These are phyloP conservation scores for Phyto melanocephala DNA, from an alignment of 2,888 invertebrate genomes.

Conservation along the genomic window DNA sequence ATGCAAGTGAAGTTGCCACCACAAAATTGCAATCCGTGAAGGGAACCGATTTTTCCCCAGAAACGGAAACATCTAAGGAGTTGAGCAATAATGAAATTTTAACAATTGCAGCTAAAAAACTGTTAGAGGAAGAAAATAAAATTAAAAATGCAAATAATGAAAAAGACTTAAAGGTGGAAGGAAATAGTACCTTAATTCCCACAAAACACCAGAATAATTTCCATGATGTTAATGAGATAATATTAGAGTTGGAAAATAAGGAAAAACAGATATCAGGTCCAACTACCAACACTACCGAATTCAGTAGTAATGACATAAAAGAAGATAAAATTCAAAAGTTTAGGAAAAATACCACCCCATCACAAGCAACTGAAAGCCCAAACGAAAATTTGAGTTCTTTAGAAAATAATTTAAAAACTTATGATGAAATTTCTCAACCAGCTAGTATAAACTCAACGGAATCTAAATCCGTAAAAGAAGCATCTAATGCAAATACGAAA, in stretches of 20 bases:
- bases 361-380: not conserved
- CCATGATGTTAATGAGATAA: not conserved
- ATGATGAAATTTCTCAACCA: not conserved
- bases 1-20: conserved; percentile 7
- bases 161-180: not conserved
- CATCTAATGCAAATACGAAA: not conserved
- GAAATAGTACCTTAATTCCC: no score
- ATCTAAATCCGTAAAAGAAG: not conserved
- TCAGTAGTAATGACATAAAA: conserved; percentile 29
- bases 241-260: not conserved
- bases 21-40: conserved; percentile 6
- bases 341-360: not conserved
- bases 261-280: not conserved
- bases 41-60: not conserved
- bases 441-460: not conserved
- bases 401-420: not conserved
- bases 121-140: not conserved
- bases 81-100: conserved; percentile 42
- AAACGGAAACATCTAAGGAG: conserved; percentile 39
- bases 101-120: conserved; percentile 31
- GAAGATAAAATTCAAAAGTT: not conserved
- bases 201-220: not conserved
- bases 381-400: not conserved
- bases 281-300: not conserved
- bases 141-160: not conserved